Evolutionary conservation across 2,888 invertebrate genomes (phyloP).

Genomic region (Marronus borbonicus): DNA sequence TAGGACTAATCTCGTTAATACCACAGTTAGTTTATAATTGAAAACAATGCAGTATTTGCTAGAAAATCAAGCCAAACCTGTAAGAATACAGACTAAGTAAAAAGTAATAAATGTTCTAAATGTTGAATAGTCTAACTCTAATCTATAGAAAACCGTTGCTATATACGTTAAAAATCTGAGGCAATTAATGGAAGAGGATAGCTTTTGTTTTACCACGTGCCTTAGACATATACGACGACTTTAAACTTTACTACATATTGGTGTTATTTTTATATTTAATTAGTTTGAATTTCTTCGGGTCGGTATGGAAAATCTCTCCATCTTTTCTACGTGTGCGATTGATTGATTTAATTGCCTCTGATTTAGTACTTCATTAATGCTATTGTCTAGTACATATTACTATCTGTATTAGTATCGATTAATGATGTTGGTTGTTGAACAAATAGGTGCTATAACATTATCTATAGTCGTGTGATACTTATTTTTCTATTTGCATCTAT

Average conservation of each 20-base stretch:
- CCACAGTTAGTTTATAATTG: too few relatives aligned
- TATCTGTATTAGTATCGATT: background rate
- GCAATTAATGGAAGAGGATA: background rate
- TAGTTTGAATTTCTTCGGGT: background rate
- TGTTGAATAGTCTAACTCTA: conserved; percentile 36
- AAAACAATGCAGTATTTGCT: background rate
- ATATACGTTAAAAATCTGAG: conserved; percentile 11
- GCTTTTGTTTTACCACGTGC: conserved; percentile 28
- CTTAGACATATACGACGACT: conserved; percentile 6
- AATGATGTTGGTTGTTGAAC: conserved; percentile 34
- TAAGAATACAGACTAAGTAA: background rate
- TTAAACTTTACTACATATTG: background rate
- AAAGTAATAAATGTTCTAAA: conserved; percentile 30
- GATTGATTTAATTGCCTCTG: conserved; percentile 13
- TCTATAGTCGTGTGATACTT: conserved; percentile 37
- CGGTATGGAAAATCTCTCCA: too few relatives aligned
- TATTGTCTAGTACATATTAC: background rate
- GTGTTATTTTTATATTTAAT: background rate
- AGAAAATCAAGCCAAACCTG: background rate
- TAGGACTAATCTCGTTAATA: too few relatives aligned
- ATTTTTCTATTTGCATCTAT: conserved; percentile 41
- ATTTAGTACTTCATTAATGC: background rate
- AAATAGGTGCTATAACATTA: conserved; percentile 29
- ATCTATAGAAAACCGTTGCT: background rate
- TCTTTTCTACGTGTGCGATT: too few relatives aligned